Evolutionary conservation across 2,888 invertebrate genomes (phyloP).

Genomic region (Mantis religiosa): DNA sequence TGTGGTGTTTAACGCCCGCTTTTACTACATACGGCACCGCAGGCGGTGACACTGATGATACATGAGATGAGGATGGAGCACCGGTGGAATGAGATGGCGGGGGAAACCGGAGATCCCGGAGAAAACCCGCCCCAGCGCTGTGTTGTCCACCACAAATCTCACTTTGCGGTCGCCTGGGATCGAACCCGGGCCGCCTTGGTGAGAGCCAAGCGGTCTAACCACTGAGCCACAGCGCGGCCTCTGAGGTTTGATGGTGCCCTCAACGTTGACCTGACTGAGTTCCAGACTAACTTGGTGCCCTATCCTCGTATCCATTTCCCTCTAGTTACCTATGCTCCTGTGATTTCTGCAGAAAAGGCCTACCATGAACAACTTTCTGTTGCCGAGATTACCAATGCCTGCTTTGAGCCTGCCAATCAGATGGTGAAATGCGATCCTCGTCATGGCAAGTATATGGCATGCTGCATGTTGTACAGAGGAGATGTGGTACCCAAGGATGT

Average conservation of each 20-base stretch:
- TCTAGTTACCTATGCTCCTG: conserved; percentile 85
- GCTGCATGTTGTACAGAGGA: conserved; percentile 92
- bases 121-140: too few species aligned
- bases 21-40: too few species aligned
- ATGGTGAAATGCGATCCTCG: conserved; percentile 93
- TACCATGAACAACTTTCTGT: conserved; percentile 90
- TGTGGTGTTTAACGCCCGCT: too few species aligned
- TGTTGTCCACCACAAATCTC: too few species aligned
- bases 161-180: too few species aligned
- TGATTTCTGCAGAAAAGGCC: conserved; percentile 90
- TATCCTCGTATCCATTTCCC: conserved; percentile 97
- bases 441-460: conserved; percentile 92
- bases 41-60: too few species aligned
- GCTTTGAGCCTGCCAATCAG: conserved; percentile 95
- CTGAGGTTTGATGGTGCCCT: conserved; percentile 93
- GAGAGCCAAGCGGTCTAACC: too few species aligned
- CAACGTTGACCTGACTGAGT: conserved; percentile 90
- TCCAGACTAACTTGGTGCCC: conserved; percentile 93
- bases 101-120: too few species aligned
- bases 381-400: conserved; percentile 90
- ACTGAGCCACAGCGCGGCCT: too few species aligned
- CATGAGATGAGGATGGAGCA: too few species aligned
- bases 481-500: conserved; percentile 95
- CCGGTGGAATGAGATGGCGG: too few species aligned
- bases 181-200: too few species aligned